phyloP scores from a whole-genome alignment of 1,140 invertebrate species.

The Vanessa tameamea region DNA sequence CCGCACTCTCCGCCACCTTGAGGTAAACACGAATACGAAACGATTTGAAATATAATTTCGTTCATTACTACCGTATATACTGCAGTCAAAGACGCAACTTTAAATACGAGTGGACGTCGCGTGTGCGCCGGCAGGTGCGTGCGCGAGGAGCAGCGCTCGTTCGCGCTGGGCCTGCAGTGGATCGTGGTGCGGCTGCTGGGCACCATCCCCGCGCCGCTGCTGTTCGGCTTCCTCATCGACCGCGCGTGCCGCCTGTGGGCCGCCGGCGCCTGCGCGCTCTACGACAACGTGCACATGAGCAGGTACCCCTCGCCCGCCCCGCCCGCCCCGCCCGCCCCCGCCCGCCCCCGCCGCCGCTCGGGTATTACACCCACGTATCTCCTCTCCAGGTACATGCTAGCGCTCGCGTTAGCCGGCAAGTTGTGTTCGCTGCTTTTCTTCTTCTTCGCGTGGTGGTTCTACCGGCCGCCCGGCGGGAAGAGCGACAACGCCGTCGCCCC shows the following conservation, averaged over 20 bases:
- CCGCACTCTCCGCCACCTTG: slow-evolving; percentile 87
- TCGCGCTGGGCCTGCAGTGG: slow-evolving; percentile 94
- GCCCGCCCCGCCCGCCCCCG: too few species aligned
- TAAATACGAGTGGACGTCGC: too few species aligned
- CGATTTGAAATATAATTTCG: too few species aligned
- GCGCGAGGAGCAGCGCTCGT: slow-evolving; percentile 89
- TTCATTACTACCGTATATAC: too few species aligned
- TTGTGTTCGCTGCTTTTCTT: slow-evolving; percentile 84
- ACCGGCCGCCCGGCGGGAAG: slow-evolving; percentile 82
- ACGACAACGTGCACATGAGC: slow-evolving; percentile 87
- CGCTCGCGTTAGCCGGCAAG: slow-evolving; percentile 84
- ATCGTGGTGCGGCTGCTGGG: slow-evolving; percentile 89
- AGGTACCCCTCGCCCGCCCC: slow-evolving; percentile 68
- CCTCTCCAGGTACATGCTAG: slow-evolving; percentile 84
- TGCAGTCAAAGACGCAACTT: too few species aligned
- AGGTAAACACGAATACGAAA: slow-evolving; percentile 73
- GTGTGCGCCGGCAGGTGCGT: slow-evolving; percentile 84
- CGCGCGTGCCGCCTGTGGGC: slow-evolving; percentile 91
- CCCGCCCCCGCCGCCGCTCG: too few species aligned
- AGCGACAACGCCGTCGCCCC: slow-evolving; percentile 61
- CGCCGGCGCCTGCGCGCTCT: slow-evolving; percentile 84
- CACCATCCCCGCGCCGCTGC: slow-evolving; percentile 92
- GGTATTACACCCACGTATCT: not conserved
- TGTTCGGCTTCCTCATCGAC: slow-evolving; percentile 92
- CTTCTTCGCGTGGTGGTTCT: slow-evolving; percentile 86